Conservation (phyloP, 2,113 vertebrate genomes). For the Chiloscyllium plagiosum region DNA sequence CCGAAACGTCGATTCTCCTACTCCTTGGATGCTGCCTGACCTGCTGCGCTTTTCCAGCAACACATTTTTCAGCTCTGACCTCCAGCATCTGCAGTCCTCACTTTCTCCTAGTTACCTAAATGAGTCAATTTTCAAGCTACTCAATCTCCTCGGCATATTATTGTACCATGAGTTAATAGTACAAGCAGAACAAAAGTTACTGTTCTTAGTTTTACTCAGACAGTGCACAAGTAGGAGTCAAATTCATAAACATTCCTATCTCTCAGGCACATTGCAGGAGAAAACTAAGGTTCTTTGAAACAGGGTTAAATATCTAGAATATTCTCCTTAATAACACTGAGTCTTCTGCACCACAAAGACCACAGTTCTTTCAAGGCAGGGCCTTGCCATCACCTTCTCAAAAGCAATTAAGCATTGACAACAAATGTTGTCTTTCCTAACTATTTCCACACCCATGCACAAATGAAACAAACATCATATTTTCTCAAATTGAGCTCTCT, state of each 20-base stretch:
- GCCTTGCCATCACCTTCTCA: no score
- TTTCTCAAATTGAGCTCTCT: neutral
- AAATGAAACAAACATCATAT: neutral
- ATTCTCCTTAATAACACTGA: neutral
- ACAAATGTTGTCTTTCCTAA: neutral
- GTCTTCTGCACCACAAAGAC: neutral
- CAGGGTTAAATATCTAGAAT: neutral
- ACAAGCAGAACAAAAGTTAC: neutral
- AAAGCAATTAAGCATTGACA: neutral
- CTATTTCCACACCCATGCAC: neutral
- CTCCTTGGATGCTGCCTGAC: no score
- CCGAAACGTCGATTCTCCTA: no score
- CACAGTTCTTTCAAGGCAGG: neutral
- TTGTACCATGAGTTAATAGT: neutral
- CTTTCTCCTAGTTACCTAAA: neutral
- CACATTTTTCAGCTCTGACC: no score
- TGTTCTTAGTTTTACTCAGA: neutral
- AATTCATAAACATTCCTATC: neutral
- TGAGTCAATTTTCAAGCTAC: neutral
- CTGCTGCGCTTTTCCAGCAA: no score
- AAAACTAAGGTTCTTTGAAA: neutral
- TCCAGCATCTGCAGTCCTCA: no score
- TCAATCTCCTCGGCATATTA: neutral
- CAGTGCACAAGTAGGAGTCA: neutral
- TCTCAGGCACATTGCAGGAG: neutral